These are phyloP conservation scores for Gambusia affinis DNA, from an alignment of 2,113 vertebrate genomes.

Conservation along the genomic window DNA sequence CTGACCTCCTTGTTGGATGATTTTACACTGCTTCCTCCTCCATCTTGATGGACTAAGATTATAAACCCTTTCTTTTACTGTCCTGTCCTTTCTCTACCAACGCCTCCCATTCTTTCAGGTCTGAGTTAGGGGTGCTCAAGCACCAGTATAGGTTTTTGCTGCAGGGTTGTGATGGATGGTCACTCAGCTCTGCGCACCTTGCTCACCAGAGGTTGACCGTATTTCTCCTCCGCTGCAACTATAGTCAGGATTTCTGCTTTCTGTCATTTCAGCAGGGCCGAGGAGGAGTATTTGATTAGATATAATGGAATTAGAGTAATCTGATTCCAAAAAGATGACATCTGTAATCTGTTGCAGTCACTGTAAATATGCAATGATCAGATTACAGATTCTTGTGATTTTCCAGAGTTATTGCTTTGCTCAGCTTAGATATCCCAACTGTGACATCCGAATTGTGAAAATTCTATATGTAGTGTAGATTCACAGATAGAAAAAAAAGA, in stretches of 20 bases:
- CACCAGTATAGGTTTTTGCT: conserved; percentile 22
- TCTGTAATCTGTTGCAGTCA: conserved; percentile 74
- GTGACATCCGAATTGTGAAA: conserved; percentile 29
- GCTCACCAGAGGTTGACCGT: conserved; percentile 62
- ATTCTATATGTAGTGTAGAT: conserved; percentile 27
- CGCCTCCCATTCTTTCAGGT: conserved; percentile 24
- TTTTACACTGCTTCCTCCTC: conserved; percentile 43
- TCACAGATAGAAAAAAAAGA: conserved; percentile 19
- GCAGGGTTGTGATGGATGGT: conserved; percentile 69
- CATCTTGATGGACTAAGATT: conserved; percentile 57
- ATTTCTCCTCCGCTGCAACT: conserved; percentile 54
- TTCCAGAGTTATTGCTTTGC: conserved; percentile 48
- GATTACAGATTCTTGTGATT: conserved; percentile 56
- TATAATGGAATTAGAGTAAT: conserved; percentile 73
- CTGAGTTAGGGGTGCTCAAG: conserved; percentile 12
- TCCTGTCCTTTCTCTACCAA: conserved; percentile 37
- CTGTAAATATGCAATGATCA: conserved; percentile 74
- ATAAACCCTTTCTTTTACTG: conserved; percentile 55
- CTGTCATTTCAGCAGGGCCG: conserved; percentile 43
- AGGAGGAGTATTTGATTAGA: conserved; percentile 66
- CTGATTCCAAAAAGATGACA: conserved; percentile 69
- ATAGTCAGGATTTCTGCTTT: conserved; percentile 35
- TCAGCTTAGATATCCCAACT: conserved; percentile 26
- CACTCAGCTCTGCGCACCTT: conserved; percentile 48
- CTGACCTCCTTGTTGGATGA: conserved; percentile 23